These are phyloP conservation scores for Trilocha varians DNA, from an alignment of 2,888 invertebrate genomes.

Conservation along the genomic window DNA sequence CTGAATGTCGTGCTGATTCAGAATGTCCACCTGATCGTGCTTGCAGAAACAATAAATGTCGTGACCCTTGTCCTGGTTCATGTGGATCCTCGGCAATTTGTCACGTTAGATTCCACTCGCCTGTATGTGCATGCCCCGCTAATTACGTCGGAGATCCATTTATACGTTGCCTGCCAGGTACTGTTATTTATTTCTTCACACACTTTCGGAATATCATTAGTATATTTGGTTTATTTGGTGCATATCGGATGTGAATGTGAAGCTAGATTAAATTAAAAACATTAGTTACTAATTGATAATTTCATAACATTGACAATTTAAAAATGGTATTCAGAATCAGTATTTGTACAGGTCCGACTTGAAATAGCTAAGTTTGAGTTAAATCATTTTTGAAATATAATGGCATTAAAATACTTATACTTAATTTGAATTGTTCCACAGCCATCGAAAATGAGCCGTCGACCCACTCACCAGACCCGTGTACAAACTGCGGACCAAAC, in stretches of 20 bases:
- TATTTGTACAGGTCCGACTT: too few relatives aligned
- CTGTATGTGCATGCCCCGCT: constrained; percentile 81
- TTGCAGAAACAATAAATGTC: constrained; percentile 78
- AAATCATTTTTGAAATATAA: too few relatives aligned
- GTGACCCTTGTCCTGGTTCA: constrained; percentile 82
- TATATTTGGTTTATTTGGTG: too few relatives aligned
- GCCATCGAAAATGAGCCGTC: constrained; percentile 39
- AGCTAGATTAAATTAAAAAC: too few relatives aligned
- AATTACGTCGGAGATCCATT: constrained; percentile 85
- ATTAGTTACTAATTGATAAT: too few relatives aligned
- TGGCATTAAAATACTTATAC: neutral
- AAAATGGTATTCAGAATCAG: too few relatives aligned
- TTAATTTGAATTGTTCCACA: constrained; percentile 17
- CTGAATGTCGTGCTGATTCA: constrained; percentile 81
- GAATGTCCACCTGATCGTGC: constrained; percentile 77
- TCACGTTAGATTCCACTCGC: constrained; percentile 80
- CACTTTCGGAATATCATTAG: too few relatives aligned
- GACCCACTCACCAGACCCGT: constrained; percentile 61
- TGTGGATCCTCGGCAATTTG: constrained; percentile 85
- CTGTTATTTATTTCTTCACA: too few relatives aligned
- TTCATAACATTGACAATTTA: too few relatives aligned
- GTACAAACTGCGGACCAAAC: constrained; percentile 83
- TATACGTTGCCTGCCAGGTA: constrained; percentile 76
- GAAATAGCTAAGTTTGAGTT: too few relatives aligned
- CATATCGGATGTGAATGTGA: too few relatives aligned